Evolutionary conservation across 2,888 invertebrate genomes (phyloP), one percentile per base, ranked within the genome.

Genomic region (Nineta flava): DNA sequence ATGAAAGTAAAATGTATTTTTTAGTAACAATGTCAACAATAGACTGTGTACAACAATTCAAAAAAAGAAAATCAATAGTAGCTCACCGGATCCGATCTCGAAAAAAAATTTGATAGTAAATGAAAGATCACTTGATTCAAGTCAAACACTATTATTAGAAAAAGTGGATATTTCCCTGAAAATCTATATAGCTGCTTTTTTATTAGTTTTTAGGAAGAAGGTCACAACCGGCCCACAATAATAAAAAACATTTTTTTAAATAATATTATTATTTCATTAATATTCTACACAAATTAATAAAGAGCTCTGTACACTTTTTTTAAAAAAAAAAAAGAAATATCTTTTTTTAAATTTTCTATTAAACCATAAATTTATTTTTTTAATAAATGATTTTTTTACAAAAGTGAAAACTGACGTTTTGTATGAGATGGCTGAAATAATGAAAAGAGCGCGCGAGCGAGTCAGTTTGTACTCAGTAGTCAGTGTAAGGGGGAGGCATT

Each of bases 401-500:
- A 72, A 73, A 72, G 72, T 72, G 71, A 70, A 73, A 72, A 72
- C 70, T 70, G 71, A 68, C 70, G 53, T 54, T 68, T 65, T 60
- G 62, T 62, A 67, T 66, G 66, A 62, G 38, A 38, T 44, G 26
- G 44, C 44, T 21, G 26, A 21, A 42, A 17, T 19, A 42, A 42
- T 42, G 15, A 19, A 17, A 42, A 42, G 17, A 42, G 42, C 26
- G 26, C 26, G 26, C 26, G 44, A 44, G 26, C 44, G 19, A 26
- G 44, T 26, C 44, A 44, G 44, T 44, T 44, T 44, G 44, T 44
- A 44, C 44, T 44, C 19, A 44, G 44, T 38, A 26, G 4, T 26
- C 26, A 6, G 26, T 26, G 26, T 26, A 7, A 26, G 26, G 26
- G 42, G 42, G 42, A 17, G 15, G 42, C 42, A 15, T 42, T 42